Evolutionary conservation across 2,888 invertebrate species (phyloP).

Genomic region (Drosophila pegasa): DNA sequence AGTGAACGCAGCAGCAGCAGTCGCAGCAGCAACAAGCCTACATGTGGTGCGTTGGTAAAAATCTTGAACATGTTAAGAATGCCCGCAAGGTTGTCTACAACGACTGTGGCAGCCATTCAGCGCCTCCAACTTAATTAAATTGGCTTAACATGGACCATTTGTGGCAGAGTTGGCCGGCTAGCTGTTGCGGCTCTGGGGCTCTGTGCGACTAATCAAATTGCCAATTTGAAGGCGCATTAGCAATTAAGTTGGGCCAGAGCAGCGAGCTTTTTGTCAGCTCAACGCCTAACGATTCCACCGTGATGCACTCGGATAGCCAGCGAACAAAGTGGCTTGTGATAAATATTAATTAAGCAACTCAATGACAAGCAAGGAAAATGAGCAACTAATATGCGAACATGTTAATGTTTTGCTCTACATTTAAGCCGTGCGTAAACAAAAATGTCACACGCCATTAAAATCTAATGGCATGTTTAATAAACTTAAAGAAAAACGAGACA

Average conservation of each 20-base stretch:
- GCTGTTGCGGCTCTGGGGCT: neutral
- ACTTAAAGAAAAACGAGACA: constrained; percentile 32
- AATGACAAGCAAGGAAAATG: constrained; percentile 61
- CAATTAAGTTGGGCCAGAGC: constrained; percentile 33
- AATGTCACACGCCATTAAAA: constrained; percentile 70
- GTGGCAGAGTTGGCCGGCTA: constrained; percentile 32
- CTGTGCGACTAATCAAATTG: constrained; percentile 57
- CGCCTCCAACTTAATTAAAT: constrained; percentile 72
- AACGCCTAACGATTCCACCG: constrained; percentile 37
- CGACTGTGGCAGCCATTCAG: constrained; percentile 50
- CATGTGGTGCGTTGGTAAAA: constrained; percentile 68
- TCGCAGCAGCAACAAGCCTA: constrained; percentile 19
- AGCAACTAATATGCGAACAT: constrained; percentile 61
- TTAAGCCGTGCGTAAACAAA: constrained; percentile 61
- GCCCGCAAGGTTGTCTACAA: constrained; percentile 69
- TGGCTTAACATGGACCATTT: constrained; percentile 54
- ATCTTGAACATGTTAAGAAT: constrained; percentile 75
- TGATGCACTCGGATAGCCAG: constrained; percentile 28
- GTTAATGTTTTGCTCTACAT: constrained; percentile 67
- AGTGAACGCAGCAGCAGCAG: constrained; percentile 64
- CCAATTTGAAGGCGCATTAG: constrained; percentile 43
- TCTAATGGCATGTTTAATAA: constrained; percentile 62
- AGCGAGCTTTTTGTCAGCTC: constrained; percentile 49
- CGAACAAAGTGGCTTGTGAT: constrained; percentile 38
- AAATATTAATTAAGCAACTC: constrained; percentile 70